Conservation (phyloP, 1,140 invertebrate genomes). For the Trichomalopsis sarcophagae region DNA sequence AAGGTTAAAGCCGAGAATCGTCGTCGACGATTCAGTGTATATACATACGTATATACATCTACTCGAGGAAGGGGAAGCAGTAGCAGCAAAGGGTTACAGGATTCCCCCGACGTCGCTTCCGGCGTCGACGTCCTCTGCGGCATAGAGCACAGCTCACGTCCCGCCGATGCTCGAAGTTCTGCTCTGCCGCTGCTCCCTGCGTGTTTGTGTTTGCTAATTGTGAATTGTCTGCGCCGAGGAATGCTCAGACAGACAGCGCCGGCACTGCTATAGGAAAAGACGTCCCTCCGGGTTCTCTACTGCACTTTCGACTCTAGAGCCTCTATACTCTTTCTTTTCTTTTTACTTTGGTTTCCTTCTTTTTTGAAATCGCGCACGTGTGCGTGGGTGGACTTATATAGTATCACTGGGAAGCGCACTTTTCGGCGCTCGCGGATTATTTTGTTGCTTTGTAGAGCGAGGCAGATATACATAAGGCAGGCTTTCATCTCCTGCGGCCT, state of each 20-base stretch:
- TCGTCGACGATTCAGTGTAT: not conserved
- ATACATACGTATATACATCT: too few relatives aligned
- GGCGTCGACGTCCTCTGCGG: slow-evolving; percentile 48
- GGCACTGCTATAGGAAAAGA: slow-evolving; percentile 60
- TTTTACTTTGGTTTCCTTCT: slow-evolving; percentile 10
- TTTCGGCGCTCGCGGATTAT: too few relatives aligned
- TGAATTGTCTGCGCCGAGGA: slow-evolving; percentile 72
- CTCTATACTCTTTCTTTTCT: slow-evolving; percentile 29
- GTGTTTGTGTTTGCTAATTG: slow-evolving; percentile 75
- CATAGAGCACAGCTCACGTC: not conserved
- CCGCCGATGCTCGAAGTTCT: not conserved
- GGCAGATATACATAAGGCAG: not conserved
- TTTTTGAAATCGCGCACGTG: not conserved
- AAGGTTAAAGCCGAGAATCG: slow-evolving; percentile 5
- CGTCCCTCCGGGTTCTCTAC: slow-evolving; percentile 57
- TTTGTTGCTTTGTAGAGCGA: not conserved
- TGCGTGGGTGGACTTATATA: not conserved
- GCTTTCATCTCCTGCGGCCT: slow-evolving; percentile 19
- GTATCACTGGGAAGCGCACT: too few relatives aligned
- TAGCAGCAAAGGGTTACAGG: slow-evolving; percentile 40
- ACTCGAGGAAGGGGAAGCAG: not conserved
- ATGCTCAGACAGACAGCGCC: slow-evolving; percentile 63
- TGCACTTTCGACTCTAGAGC: slow-evolving; percentile 11
- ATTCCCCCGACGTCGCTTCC: slow-evolving; percentile 60
- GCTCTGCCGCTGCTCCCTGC: slow-evolving; percentile 51